These are phyloP conservation scores for Drosophila orena DNA, from an alignment of 1,140 invertebrate genomes.

Conservation along the genomic window DNA sequence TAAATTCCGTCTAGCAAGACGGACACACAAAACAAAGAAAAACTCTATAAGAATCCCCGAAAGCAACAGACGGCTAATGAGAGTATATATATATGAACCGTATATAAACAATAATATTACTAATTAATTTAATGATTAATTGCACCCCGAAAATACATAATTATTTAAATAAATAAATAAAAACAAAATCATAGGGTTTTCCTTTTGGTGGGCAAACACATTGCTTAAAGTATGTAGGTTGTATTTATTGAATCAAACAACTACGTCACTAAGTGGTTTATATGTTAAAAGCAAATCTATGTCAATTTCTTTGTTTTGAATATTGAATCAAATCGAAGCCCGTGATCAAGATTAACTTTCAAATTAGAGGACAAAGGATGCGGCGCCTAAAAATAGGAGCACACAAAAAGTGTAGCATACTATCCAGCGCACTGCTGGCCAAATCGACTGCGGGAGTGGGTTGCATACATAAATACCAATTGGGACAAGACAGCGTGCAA, in stretches of 20 bases:
- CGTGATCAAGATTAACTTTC: background rate
- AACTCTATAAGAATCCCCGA: slow-evolving; percentile 30
- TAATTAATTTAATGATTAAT: slow-evolving; percentile 84
- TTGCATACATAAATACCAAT: slow-evolving; percentile 78
- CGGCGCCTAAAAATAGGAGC: slow-evolving; percentile 38
- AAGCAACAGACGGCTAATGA: slow-evolving; percentile 43
- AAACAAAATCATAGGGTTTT: slow-evolving; percentile 44
- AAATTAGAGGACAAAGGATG: background rate
- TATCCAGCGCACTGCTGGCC: slow-evolving; percentile 17
- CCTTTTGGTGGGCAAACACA: too few species aligned
- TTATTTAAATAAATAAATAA: slow-evolving; percentile 84
- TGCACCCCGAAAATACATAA: slow-evolving; percentile 83
- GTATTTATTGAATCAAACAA: too few species aligned
- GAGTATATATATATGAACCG: slow-evolving; percentile 73
- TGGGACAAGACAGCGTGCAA: slow-evolving; percentile 24
- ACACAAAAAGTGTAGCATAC: slow-evolving; percentile 41
- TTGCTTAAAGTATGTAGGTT: too few species aligned
- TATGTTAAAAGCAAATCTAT: too few species aligned
- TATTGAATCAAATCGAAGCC: too few species aligned
- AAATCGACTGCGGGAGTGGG: slow-evolving; percentile 37
- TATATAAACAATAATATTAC: slow-evolving; percentile 84
- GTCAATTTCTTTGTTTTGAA: too few species aligned
- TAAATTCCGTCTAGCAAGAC: slow-evolving; percentile 2
- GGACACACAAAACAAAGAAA: slow-evolving; percentile 25
- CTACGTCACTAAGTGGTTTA: too few species aligned